Percentiles rank a stretch among this genome's conserved stretches.
phyloP scores from a whole-genome alignment of 2,888 invertebrate species.

The Panorpa germanica region DNA sequence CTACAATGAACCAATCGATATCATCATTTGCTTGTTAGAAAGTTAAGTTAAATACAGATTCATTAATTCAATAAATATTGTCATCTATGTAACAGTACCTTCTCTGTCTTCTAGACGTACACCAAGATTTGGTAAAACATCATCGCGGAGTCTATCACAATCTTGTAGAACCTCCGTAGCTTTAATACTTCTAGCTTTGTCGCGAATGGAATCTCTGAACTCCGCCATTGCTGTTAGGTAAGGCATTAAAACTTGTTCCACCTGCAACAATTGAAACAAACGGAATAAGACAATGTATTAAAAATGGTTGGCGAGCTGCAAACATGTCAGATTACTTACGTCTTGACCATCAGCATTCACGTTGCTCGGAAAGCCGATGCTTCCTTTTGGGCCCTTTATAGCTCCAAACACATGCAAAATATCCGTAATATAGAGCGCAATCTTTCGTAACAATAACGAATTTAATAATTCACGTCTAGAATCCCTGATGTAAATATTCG shows the following conservation, averaged over 20 bases:
- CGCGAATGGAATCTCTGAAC: constrained; percentile 66
- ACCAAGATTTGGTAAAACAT: constrained; percentile 73
- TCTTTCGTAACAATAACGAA: constrained; percentile 50
- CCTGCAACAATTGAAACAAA: constrained; percentile 20
- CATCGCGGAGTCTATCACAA: constrained; percentile 80
- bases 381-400: constrained; percentile 39
- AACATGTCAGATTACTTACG: constrained; percentile 22
- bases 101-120: constrained; percentile 87
- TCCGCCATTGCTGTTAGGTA: constrained; percentile 69
- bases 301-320: not conserved
- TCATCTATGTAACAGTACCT: constrained; percentile 22
- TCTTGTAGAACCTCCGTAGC: constrained; percentile 54
- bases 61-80: not conserved
- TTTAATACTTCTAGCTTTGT: constrained; percentile 40
- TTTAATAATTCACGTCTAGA: constrained; percentile 33
- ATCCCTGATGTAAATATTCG: constrained; percentile 69
- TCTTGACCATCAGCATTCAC: constrained; percentile 22
- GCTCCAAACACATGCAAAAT: constrained; percentile 62
- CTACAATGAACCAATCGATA: constrained; percentile 13
- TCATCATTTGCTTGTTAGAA: constrained; percentile 1
- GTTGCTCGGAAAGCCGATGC: constrained; percentile 54
- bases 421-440: constrained; percentile 72
- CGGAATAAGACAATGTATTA: not conserved
- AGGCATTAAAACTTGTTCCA: constrained; percentile 72
- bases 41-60: constrained; percentile 14